These are phyloP conservation scores for Pogonocherus hispidulus DNA, from an alignment of 2,888 invertebrate species.

Conservation along the genomic window DNA sequence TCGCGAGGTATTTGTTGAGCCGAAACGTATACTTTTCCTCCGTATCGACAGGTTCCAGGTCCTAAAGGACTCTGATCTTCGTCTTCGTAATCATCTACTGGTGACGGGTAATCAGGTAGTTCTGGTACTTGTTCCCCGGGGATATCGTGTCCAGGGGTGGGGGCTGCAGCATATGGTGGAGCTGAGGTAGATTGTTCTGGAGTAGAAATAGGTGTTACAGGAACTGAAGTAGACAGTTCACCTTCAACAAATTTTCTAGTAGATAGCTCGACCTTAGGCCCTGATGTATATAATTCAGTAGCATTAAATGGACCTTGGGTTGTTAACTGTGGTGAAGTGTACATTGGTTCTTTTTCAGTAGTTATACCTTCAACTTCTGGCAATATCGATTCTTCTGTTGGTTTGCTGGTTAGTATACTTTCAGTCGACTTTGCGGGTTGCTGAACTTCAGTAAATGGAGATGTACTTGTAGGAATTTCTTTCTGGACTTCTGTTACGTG, in stretches of 20 bases:
- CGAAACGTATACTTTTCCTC: constrained; percentile 92
- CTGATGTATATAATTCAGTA: constrained; percentile 49
- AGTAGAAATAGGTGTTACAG: constrained; percentile 44
- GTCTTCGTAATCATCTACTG: constrained; percentile 80
- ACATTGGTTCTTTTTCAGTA: constrained; percentile 32
- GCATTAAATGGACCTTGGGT: constrained; percentile 37
- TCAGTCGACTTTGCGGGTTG: background rate
- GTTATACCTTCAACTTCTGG: constrained; percentile 31
- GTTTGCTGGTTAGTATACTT: background rate
- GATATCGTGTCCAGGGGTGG: constrained; percentile 50
- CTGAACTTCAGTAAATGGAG: background rate
- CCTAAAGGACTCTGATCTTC: constrained; percentile 85
- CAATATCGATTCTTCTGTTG: constrained; percentile 8
- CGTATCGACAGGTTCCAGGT: constrained; percentile 92
- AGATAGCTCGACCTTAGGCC: constrained; percentile 42
- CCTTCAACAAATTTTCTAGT: constrained; percentile 53
- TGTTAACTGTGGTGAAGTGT: constrained; percentile 32
- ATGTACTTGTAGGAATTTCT: constrained; percentile 17
- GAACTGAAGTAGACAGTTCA: constrained; percentile 61
- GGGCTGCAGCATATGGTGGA: constrained; percentile 39
- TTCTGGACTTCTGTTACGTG: constrained; percentile 35
- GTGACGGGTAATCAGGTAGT: constrained; percentile 62
- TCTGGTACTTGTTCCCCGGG: constrained; percentile 60
- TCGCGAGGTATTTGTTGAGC: constrained; percentile 95
- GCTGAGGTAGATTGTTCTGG: constrained; percentile 37